phyloP scores from a whole-genome alignment of 2,113 vertebrate genomes.

The Reinhardtius hippoglossoides region DNA sequence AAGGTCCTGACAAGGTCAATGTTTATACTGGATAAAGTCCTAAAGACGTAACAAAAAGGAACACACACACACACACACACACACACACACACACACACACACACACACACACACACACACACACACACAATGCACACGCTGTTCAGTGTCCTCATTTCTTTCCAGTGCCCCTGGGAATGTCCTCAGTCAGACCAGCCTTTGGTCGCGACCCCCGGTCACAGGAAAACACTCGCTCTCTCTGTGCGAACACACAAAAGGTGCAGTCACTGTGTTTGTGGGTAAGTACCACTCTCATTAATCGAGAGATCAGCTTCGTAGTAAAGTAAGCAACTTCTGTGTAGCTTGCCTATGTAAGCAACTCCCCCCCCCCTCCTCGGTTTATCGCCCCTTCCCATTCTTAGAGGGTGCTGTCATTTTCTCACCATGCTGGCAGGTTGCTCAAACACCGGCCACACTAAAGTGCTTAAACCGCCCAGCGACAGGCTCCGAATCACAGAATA shows the following conservation, averaged over 20 bases:
- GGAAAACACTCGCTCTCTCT: slow-evolving; percentile 68
- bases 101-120: slow-evolving; percentile 28
- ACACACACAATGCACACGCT: slow-evolving; percentile 53
- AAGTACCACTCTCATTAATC: slow-evolving; percentile 65
- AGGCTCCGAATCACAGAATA: slow-evolving; percentile 54
- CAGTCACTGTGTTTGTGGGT: slow-evolving; percentile 68
- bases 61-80: not conserved
- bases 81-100: slow-evolving; percentile 15
- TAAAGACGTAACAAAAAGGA: not conserved
- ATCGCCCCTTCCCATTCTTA: slow-evolving; percentile 48
- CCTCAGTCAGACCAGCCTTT: slow-evolving; percentile 65
- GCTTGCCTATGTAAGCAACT: slow-evolving; percentile 42
- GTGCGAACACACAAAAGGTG: slow-evolving; percentile 72
- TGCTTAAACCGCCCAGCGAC: slow-evolving; percentile 36
- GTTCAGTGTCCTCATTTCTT: slow-evolving; percentile 65
- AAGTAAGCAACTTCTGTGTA: slow-evolving; percentile 63
- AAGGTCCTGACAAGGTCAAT: not conserved
- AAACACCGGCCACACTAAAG: slow-evolving; percentile 51
- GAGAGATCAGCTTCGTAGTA: slow-evolving; percentile 68
- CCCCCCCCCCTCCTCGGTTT: slow-evolving; percentile 5
- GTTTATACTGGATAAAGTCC: not conserved
- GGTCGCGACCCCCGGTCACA: slow-evolving; percentile 46
- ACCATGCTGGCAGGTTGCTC: slow-evolving; percentile 49
- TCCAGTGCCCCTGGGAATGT: slow-evolving; percentile 71
- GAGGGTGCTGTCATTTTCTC: slow-evolving; percentile 70